These are phyloP conservation scores for Mohoua ochrocephala DNA, from an alignment of 2,113 vertebrate species.

Conservation along the genomic window DNA sequence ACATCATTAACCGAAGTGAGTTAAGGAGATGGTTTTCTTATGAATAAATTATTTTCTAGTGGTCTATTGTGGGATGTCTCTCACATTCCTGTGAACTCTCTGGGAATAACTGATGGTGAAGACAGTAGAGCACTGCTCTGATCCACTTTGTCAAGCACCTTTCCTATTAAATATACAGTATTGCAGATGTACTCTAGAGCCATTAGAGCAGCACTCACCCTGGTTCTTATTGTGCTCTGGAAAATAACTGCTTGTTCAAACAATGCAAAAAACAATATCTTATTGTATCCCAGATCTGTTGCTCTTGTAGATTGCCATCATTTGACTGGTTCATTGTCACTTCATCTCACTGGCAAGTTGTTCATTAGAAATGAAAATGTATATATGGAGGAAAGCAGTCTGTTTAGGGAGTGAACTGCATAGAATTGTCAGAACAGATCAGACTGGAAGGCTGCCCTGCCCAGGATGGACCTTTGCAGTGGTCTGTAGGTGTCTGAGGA, in stretches of 20 bases:
- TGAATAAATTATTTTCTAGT: conserved; percentile 2
- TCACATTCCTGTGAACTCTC: neutral
- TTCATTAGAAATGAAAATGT: neutral
- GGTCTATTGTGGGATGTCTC: neutral
- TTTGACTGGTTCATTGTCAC: neutral
- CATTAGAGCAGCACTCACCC: neutral
- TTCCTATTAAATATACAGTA: conserved; percentile 1
- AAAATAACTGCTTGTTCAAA: neutral
- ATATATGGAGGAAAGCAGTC: neutral
- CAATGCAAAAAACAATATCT: neutral
- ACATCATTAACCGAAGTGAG: conserved; percentile 7
- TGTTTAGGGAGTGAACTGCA: neutral
- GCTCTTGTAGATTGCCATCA: neutral
- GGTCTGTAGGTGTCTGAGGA: neutral
- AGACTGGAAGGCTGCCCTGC: neutral
- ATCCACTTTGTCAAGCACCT: neutral
- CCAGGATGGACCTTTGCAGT: neutral
- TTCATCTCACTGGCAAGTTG: neutral
- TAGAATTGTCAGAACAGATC: neutral
- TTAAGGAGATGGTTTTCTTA: conserved; percentile 9
- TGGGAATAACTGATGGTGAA: neutral
- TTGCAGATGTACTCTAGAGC: neutral
- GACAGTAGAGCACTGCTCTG: neutral
- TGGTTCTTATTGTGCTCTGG: neutral
- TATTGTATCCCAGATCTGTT: neutral